Evolutionary conservation across 2,113 vertebrate genomes (phyloP).

Genomic region (Petromus typicus): DNA sequence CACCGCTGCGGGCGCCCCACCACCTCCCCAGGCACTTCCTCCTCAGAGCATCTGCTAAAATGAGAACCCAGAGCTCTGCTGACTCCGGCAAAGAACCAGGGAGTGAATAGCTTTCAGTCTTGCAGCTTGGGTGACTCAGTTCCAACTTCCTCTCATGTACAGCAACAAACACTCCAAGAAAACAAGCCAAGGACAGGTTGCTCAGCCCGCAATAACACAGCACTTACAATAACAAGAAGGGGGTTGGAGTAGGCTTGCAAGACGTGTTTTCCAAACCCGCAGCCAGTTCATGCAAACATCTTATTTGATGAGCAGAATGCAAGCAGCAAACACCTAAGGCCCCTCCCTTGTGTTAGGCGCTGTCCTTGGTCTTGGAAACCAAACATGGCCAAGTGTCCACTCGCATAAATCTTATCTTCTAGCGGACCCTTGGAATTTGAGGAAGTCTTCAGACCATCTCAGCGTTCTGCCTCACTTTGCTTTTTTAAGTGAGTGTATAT

Average conservation of each 20-base stretch:
- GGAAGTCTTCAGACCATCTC: neutral
- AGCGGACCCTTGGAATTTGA: neutral
- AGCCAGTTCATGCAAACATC: neutral
- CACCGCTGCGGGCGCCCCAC: neutral
- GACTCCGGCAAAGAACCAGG: neutral
- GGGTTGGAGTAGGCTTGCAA: neutral
- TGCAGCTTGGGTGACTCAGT: neutral
- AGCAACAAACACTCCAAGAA: neutral
- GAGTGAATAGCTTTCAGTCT: neutral
- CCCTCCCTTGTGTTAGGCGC: accelerated
- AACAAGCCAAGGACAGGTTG: neutral
- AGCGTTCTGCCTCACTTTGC: neutral
- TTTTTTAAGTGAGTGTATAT: neutral
- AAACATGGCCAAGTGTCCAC: neutral
- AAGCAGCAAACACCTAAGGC: neutral
- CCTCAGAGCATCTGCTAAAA: neutral
- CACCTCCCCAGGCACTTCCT: neutral
- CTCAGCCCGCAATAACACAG: neutral
- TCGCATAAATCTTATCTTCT: neutral
- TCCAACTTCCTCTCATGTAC: neutral
- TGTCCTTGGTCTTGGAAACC: neutral
- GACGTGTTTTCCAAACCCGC: neutral
- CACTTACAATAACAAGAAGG: neutral
- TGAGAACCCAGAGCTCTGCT: neutral
- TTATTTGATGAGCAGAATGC: neutral